Evolutionary conservation across 2,888 invertebrate genomes (phyloP).

Genomic region (Neocrepidodera transversa): DNA sequence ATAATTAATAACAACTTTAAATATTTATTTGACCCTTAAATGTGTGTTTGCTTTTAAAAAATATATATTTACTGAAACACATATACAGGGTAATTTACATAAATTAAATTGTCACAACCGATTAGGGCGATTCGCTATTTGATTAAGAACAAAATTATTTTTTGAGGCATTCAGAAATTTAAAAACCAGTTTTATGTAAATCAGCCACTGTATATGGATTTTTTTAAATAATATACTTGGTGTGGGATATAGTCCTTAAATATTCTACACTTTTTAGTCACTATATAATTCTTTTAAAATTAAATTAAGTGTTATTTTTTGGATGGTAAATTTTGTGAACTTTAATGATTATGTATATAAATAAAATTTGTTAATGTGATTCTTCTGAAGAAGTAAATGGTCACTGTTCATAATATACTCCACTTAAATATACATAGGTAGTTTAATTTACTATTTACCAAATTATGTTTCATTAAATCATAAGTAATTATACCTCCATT

Average conservation of each 20-base stretch:
- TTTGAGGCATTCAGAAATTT: too few relatives aligned
- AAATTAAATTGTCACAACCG: too few relatives aligned
- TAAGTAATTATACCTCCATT: too few relatives aligned
- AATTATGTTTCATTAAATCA: too few relatives aligned
- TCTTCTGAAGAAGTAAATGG: conserved; percentile 28
- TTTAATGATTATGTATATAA: conserved; percentile 24
- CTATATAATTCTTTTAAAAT: conserved; percentile 5
- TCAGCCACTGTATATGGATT: conserved; percentile 1
- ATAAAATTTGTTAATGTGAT: conserved; percentile 30
- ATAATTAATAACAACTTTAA: too few relatives aligned
- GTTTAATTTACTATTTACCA: too few relatives aligned
- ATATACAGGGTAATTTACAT: too few relatives aligned
- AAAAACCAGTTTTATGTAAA: too few relatives aligned
- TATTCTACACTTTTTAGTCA: conserved; percentile 18
- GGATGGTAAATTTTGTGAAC: conserved; percentile 8
- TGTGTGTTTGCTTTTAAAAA: too few relatives aligned
- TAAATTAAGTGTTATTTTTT: conserved; percentile 15
- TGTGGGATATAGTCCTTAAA: conserved; percentile 9
- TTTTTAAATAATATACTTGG: conserved; percentile 6
- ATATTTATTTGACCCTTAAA: too few relatives aligned
- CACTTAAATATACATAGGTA: conserved; percentile 9
- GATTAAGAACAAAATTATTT: conserved; percentile 1
- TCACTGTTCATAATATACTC: conserved; percentile 30
- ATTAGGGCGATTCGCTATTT: too few relatives aligned
- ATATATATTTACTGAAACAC: too few relatives aligned